Conservation (phyloP, 1,140 invertebrate genomes). For the Globodera rostochiensis region DNA sequence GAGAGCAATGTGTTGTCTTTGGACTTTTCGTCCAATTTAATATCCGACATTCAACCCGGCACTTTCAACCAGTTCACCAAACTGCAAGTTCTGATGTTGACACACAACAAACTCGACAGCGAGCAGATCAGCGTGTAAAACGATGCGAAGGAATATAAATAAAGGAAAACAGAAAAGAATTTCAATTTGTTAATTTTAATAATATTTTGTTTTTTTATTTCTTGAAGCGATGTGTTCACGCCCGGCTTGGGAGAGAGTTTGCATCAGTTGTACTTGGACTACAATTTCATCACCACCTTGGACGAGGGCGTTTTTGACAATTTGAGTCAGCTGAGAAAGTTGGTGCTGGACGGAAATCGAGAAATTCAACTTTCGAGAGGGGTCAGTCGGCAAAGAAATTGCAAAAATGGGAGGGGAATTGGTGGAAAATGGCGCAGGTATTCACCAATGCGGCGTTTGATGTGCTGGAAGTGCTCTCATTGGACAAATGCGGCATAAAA, state of each 20-base stretch:
- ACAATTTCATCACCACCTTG: conserved; percentile 27
- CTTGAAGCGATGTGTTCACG: conserved; percentile 28
- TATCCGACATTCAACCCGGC: conserved; percentile 21
- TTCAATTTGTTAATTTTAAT: background rate
- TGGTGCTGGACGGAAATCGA: conserved; percentile 32
- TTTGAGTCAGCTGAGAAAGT: conserved; percentile 23
- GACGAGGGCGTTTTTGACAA: conserved; percentile 37
- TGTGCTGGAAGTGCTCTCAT: conserved; percentile 13
- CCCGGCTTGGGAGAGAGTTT: conserved; percentile 3
- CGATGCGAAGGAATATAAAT: background rate
- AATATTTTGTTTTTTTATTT: background rate
- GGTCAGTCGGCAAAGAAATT: background rate
- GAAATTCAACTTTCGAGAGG: conserved; percentile 11
- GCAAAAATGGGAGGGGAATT: background rate
- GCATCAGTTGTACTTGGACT: conserved; percentile 32
- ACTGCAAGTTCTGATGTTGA: conserved; percentile 32
- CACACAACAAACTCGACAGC: conserved; percentile 27
- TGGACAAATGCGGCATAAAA: conserved; percentile 23
- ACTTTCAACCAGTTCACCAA: conserved; percentile 30
- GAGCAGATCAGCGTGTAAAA: conserved; percentile 29
- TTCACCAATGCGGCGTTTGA: conserved; percentile 10
- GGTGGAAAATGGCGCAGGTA: background rate
- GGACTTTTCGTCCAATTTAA: conserved; percentile 28
- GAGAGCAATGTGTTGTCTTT: conserved; percentile 22
- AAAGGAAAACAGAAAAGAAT: background rate